Evolutionary conservation across 2,113 vertebrate genomes (phyloP).

Genomic region (Neotragus moschatus): DNA sequence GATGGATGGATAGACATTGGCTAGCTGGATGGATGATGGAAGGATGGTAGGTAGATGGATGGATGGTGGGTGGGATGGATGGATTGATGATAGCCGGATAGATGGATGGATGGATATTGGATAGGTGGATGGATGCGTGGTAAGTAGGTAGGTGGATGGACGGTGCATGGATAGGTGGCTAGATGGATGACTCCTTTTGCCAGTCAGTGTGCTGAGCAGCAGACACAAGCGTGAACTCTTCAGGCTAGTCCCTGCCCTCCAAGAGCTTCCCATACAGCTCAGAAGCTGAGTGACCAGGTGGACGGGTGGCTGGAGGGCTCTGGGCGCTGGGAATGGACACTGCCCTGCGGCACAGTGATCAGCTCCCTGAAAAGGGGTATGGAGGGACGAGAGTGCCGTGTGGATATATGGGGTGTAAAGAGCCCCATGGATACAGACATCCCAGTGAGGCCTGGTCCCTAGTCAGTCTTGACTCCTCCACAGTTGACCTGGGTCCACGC

Average conservation of each 20-base stretch:
- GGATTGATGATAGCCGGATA: neutral
- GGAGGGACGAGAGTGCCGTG: fast-evolving
- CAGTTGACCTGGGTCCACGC: neutral
- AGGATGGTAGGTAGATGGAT: neutral
- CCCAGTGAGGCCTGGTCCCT: neutral
- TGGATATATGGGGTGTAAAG: neutral
- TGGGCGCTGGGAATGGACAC: neutral
- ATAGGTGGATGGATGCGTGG: no score
- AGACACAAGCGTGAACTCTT: neutral
- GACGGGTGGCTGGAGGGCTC: no score
- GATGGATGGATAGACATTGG: fast-evolving
- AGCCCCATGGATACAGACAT: neutral
- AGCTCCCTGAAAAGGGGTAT: neutral
- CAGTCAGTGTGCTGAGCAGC: neutral
- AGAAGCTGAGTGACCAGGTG: neutral
- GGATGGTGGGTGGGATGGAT: no score
- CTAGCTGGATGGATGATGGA: no score
- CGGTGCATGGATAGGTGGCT: neutral
- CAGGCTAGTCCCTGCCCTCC: neutral
- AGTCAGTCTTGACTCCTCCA: neutral
- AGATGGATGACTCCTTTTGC: neutral
- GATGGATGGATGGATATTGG: no score
- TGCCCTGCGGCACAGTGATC: no score
- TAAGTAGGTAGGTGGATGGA: neutral
- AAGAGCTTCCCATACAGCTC: neutral